Evolutionary conservation across 2,888 invertebrate species (phyloP), one percentile per base, ranked within the genome.

Genomic region (Allygus modestus): DNA sequence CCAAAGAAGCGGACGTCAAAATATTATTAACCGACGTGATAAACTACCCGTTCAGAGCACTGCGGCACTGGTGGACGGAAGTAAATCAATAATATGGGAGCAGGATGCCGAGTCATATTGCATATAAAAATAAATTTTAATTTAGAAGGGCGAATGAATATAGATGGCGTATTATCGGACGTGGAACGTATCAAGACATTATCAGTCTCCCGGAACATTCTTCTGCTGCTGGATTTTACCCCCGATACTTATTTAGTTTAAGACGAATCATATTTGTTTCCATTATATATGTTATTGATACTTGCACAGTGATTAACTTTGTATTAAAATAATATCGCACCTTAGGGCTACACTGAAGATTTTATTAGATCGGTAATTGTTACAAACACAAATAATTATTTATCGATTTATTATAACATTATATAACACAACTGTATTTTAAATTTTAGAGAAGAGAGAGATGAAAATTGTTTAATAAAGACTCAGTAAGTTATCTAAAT

Each of bases 101-200:
- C 26, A 46, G 28, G 75, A 46, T 28, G 46, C 75, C 46, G 46
- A 77, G 0, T 77, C 46, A 77, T 77, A 23, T 77, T 51, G 75
- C 75, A 28, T 77, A 28, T 77, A 46, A 77, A 77, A 77, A 77
- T 77, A 46, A 51, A 77, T 77, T 77, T 71, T 77, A 77, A 77
- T 77, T 77, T 77, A 26, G 28, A 77, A 77, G 51, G 75, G 7
- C 5, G 41, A 51, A 46, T 77, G 75, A 77, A 77, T 77, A 77
- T 77, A 77, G 46, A 77, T 77, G 75, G 31, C 26, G 43, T 41
- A 77, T 77, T 77, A 77, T 46, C 23, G 28, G 20, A 65, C 23
- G 23, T n/a, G 5, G 71, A 15, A 43, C 26, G 20, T 77, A 77
- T 77, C 75, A 77, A 77, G 75, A 77, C 75, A 77, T 77, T 77